Percentiles rank a stretch among this genome's conserved stretches.
Evolutionary conservation across 2,113 vertebrate genomes (phyloP).

Genomic region (Scomber japonicus): DNA sequence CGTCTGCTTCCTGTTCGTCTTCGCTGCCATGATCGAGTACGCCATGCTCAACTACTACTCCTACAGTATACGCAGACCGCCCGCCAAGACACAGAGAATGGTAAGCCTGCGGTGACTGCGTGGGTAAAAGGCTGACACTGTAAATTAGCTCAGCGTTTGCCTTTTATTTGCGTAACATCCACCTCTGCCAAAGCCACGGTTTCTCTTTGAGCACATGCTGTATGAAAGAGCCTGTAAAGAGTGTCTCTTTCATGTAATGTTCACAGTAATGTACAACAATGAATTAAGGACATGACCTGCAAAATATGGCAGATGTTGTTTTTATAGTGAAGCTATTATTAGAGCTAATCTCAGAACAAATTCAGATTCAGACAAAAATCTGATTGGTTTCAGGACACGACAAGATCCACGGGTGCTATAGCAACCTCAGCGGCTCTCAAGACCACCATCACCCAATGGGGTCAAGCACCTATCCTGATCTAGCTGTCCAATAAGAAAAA

Average conservation of each 20-base stretch:
- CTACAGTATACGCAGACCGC: conserved; percentile 85
- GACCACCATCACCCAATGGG: background rate
- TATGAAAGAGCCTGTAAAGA: background rate
- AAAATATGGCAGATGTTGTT: too few species aligned
- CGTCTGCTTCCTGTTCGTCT: conserved; percentile 97
- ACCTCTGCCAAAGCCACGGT: background rate
- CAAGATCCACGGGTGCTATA: background rate
- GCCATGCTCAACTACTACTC: conserved; percentile 97
- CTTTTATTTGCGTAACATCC: too few species aligned
- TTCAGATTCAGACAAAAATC: background rate
- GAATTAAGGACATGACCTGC: too few species aligned
- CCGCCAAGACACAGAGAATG: conserved; percentile 88
- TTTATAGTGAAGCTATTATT: too few species aligned
- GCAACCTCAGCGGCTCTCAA: background rate
- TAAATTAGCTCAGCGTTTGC: background rate
- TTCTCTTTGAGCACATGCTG: background rate
- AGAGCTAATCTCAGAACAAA: too few species aligned
- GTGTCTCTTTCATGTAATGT: background rate
- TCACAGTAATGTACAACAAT: background rate
- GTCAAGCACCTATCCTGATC: background rate
- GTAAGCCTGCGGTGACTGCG: conserved; percentile 81
- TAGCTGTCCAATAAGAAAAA: background rate
- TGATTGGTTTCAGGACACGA: background rate
- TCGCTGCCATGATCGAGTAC: conserved; percentile 97
- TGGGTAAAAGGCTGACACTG: background rate